Conservation (phyloP, 2,113 vertebrate species). For the Cacatua alba region DNA sequence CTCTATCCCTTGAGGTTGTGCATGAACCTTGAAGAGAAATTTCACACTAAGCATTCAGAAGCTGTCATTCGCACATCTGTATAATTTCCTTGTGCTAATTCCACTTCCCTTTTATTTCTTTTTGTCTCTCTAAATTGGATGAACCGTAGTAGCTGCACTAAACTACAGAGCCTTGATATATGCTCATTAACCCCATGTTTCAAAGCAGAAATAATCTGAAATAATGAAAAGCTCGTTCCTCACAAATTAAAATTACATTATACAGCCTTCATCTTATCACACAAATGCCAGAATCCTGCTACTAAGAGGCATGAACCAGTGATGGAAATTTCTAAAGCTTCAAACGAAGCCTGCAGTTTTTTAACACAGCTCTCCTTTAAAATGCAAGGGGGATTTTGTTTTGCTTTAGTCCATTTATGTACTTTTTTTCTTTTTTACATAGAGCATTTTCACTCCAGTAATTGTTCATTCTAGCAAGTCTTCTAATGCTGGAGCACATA, state of each 20-base stretch:
- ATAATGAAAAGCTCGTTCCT: slow-evolving; percentile 14
- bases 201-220: slow-evolving; percentile 40
- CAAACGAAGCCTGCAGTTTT: neutral
- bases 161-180: neutral
- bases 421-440: neutral
- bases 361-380: neutral
- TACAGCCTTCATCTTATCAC: slow-evolving; percentile 37
- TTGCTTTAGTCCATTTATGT: neutral
- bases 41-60: slow-evolving; percentile 58
- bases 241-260: slow-evolving; percentile 11
- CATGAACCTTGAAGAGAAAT: slow-evolving; percentile 53
- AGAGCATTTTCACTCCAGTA: neutral
- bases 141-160: slow-evolving; percentile 4
- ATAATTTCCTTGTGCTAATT: slow-evolving; percentile 50
- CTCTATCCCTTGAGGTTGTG: slow-evolving; percentile 60
- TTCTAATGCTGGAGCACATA: neutral
- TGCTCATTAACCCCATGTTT: slow-evolving; percentile 24
- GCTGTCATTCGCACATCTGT: slow-evolving; percentile 33
- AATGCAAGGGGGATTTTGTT: slow-evolving; percentile 8
- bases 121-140: slow-evolving; percentile 32
- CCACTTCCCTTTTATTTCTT: slow-evolving; percentile 26
- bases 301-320: neutral
- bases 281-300: slow-evolving; percentile 15
- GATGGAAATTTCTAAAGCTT: slow-evolving; percentile 18
- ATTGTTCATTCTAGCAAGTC: neutral